Evolutionary conservation across 2,113 vertebrate genomes (phyloP), one percentile per base, ranked within the genome.

Genomic region (Porphyrio hochstetteri): DNA sequence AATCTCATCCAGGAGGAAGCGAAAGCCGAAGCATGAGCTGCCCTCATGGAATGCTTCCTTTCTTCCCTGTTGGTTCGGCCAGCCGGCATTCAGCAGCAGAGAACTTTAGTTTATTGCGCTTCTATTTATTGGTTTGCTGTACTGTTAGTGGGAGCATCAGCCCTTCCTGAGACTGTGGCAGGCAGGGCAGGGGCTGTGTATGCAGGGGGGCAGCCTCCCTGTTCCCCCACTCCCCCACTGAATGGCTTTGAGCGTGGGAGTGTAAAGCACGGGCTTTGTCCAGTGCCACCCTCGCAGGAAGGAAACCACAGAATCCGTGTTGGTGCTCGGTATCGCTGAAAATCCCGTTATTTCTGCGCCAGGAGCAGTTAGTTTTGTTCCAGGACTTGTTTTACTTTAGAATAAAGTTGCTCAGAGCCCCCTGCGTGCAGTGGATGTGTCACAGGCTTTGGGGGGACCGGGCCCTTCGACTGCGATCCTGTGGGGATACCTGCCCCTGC

Each of bases 401-500:
- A 97, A 93, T 95, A 93, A 97, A 97, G 38, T 13, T 36, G 40
- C 44, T 69, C 65, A 25, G n/a, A n/a, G 46, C 67, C 10, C n/a
- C 16, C 11, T 28, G 59, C 14, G 50, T 70, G 63, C 33, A 36
- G 4, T 4, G n/a, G 16, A 2, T 4, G 6, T 17, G 7, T 74
- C 0, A 0, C 3, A 4, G 0, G 7, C 17, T 18, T 13, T 8
- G 36, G 29, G 28, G 1, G n/a, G 59, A 5, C 20, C 1, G 19
- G 1, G 52, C 29, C 17, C 35, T n/a, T 19, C 1, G 10, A 8
- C 24, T 2, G 4, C 11, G 27, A 4, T 9, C 13, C 46, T 24
- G 13, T 9, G 16, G 72, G 5, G 4, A 4, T 19, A 1, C 21
- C 10, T 7, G 48, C 0, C 40, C 11, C 7, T 3, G 48, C 16